Percentiles rank a stretch among this genome's conserved stretches.
Conservation (phyloP, 2,888 invertebrate genomes). For the Andrena flavipes region DNA sequence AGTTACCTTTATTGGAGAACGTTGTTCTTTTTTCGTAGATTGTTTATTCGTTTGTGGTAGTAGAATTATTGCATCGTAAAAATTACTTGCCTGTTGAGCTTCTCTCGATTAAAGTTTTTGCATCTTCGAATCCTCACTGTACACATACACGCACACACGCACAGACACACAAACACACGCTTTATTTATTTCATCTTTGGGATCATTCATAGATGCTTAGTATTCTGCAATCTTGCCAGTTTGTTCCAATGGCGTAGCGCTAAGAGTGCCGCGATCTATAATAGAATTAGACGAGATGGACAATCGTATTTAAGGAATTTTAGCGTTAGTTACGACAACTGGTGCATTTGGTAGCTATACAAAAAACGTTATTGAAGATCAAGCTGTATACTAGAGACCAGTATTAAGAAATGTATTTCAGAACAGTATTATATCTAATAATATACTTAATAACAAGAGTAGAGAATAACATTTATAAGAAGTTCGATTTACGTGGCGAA, state of each 20-base stretch:
- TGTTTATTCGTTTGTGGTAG: constrained; percentile 13
- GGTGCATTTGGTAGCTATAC: constrained; percentile 41
- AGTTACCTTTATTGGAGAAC: background rate
- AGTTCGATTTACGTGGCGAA: constrained; percentile 10
- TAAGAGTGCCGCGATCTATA: constrained; percentile 37
- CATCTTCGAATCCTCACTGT: constrained; percentile 12
- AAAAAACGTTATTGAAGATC: constrained; percentile 30
- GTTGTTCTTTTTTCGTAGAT: background rate
- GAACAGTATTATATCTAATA: constrained; percentile 78
- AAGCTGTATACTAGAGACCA: constrained; percentile 78
- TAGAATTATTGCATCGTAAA: background rate
- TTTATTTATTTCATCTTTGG: constrained; percentile 73
- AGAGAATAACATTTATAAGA: constrained; percentile 43
- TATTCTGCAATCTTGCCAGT: constrained; percentile 57
- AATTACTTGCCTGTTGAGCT: constrained; percentile 35
- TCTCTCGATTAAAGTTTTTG: background rate
- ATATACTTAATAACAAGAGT: constrained; percentile 60
- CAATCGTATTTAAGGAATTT: constrained; percentile 20
- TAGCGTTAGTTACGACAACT: constrained; percentile 24
- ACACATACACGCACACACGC: background rate
- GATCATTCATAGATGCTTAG: constrained; percentile 46
- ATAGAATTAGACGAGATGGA: constrained; percentile 45
- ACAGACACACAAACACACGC: background rate
- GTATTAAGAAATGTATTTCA: constrained; percentile 82
- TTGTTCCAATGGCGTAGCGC: constrained; percentile 30